These are phyloP conservation scores for Tribolium freemani DNA, from an alignment of 2,888 invertebrate genomes.

Conservation along the genomic window DNA sequence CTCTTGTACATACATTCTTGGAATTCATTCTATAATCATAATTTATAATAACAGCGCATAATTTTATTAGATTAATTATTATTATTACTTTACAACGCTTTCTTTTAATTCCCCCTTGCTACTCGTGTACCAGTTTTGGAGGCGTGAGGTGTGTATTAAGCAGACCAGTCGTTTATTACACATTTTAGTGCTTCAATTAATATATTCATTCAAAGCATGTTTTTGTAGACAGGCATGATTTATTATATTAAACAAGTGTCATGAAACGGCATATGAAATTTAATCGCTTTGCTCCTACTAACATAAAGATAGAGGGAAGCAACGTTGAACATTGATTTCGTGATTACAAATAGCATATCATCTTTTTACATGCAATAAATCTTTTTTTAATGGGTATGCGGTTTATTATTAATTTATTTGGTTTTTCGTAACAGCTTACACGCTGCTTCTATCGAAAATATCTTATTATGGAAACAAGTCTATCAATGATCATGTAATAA, in stretches of 20 bases:
- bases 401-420: background rate
- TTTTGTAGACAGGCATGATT: slow-evolving; percentile 29
- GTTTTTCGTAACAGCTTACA: background rate
- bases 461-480: background rate
- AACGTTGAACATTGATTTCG: background rate
- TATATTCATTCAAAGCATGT: slow-evolving; percentile 25
- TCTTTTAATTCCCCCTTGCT: background rate
- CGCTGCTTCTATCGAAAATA: background rate
- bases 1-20: slow-evolving; percentile 19
- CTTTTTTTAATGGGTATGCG: background rate
- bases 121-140: background rate
- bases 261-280: slow-evolving; percentile 31
- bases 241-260: slow-evolving; percentile 37
- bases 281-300: slow-evolving; percentile 31
- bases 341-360: background rate
- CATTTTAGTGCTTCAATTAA: slow-evolving; percentile 20
- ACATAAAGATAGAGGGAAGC: background rate
- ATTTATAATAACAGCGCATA: slow-evolving; percentile 15
- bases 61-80: background rate
- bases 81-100: background rate
- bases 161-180: slow-evolving; percentile 3
- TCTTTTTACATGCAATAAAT: background rate
- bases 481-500: background rate
- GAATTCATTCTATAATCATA: slow-evolving; percentile 8
- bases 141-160: slow-evolving; percentile 4